phyloP scores from a whole-genome alignment of 2,797 vertebrate species.

The Hydrophis major region DNA sequence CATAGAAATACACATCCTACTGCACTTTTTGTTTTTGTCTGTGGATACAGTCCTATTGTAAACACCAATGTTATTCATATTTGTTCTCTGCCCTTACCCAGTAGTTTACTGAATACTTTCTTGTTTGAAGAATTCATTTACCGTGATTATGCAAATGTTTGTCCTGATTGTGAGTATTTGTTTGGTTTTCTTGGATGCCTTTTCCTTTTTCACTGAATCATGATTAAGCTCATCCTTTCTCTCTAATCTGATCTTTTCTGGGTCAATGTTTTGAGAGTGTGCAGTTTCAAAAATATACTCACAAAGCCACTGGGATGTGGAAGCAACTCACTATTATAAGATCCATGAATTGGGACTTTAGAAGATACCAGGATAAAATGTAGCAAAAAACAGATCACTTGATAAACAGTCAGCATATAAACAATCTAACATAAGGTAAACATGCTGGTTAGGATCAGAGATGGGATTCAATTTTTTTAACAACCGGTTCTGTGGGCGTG shows the following conservation, averaged over 20 bases:
- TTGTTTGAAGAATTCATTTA: neutral
- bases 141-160: neutral
- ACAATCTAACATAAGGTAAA: neutral
- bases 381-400: neutral
- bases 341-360: neutral
- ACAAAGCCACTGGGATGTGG: neutral
- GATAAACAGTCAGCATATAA: neutral
- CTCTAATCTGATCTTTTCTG: neutral
- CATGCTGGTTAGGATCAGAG: neutral
- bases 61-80: neutral
- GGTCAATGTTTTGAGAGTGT: neutral
- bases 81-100: neutral
- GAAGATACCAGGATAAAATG: neutral
- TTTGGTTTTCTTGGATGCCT: neutral
- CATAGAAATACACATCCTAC: neutral
- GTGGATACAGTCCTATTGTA: neutral
- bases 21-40: neutral
- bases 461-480: no score
- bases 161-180: neutral
- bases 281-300: neutral
- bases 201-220: neutral
- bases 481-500: no score
- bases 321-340: neutral
- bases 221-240: neutral
- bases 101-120: neutral